A percentile compares a stretch with the other conserved stretches of the same genome.
Evolutionary conservation across 2,113 vertebrate species (phyloP).

Genomic region (Dicaeum eximium): DNA sequence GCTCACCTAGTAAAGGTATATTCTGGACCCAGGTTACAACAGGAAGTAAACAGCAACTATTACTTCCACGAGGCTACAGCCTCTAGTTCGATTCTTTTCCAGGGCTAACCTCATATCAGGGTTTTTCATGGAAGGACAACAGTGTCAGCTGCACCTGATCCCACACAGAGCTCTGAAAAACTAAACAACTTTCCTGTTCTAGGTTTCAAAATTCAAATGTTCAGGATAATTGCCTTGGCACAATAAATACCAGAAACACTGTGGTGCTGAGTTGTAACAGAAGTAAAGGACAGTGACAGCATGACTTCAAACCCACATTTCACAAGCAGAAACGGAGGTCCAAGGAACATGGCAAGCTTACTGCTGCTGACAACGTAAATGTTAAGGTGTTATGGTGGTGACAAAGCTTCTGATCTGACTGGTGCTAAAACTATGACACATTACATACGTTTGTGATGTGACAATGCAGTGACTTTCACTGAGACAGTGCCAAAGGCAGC

Average conservation of each 20-base stretch:
- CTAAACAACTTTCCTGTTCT: neutral
- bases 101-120: neutral
- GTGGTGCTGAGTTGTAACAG: neutral
- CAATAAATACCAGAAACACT: neutral
- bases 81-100: neutral
- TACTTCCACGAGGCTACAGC: neutral
- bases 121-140: neutral
- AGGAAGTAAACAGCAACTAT: neutral
- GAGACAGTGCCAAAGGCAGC: neutral
- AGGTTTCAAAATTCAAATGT: neutral
- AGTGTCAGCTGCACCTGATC: neutral
- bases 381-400: neutral
- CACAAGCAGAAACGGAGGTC: neutral
- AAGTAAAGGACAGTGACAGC: neutral
- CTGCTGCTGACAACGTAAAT: neutral
- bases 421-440: neutral
- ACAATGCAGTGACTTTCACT: neutral
- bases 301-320: neutral
- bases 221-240: neutral
- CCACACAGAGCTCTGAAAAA: neutral
- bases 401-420: neutral
- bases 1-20: neutral
- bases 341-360: neutral
- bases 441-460: neutral
- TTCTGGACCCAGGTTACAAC: neutral